Percentiles rank a stretch among this genome's conserved stretches.
Conservation (phyloP, 2,888 invertebrate genomes). For the Cacoxenus indagator region DNA sequence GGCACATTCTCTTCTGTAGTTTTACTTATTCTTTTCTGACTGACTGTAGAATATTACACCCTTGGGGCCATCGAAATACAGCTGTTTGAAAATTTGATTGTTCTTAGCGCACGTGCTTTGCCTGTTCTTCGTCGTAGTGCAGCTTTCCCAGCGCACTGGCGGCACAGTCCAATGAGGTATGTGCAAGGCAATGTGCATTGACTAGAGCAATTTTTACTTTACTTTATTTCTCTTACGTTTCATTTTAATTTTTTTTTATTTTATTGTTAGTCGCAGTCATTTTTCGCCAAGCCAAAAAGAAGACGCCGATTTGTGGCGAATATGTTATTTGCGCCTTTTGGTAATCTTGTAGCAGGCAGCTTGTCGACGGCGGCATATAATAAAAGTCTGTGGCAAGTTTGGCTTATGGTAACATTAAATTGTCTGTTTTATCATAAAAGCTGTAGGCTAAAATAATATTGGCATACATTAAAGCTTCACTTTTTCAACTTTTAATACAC, state of each 20-base stretch:
- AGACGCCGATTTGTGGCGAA: constrained; percentile 33
- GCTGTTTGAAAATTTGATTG: constrained; percentile 61
- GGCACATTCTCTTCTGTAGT: neutral
- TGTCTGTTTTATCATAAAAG: neutral
- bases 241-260: neutral
- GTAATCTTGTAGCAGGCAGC: constrained; percentile 45
- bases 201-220: neutral
- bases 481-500: neutral
- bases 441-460: neutral
- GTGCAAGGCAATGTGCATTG: no score
- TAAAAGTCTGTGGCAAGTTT: constrained; percentile 7
- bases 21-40: neutral
- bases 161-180: neutral
- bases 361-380: neutral
- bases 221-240: neutral
- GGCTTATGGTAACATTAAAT: neutral
- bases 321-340: constrained; percentile 57
- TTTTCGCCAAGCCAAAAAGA: neutral
- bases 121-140: constrained; percentile 17
- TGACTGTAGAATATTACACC: constrained; percentile 14
- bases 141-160: constrained; percentile 4
- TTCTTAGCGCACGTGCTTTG: constrained; percentile 55
- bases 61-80: constrained; percentile 32
- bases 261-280: neutral
- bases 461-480: neutral